Evolutionary conservation across 2,113 vertebrate species (phyloP), one percentile per base, ranked within the genome.

Genomic region (Actenoides lindsayi): DNA sequence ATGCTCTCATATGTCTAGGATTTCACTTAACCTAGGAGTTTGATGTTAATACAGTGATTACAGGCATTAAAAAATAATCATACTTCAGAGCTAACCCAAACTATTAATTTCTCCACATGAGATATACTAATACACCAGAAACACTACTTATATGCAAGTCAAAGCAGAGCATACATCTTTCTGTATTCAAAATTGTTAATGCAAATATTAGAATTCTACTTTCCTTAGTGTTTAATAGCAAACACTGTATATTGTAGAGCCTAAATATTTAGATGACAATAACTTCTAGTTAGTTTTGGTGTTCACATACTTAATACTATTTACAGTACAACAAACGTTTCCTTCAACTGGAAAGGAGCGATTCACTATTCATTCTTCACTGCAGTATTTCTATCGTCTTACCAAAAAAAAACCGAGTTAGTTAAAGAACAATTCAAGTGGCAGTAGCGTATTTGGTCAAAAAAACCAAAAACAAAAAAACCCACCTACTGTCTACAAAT

Each of bases 261-360:
- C 77, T 94, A 97, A 94, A 74, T 95, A 96, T 78, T 94, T 95
- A 96, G 88, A 88, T 95, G 60, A 97, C 85, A 95, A 2, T 87
- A 94, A 91, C 62, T 76, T 95, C 91, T 94, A 96, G 79, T 94
- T 93, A 96, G 81, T 96, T 97, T 96, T 82, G 63, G 75, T 97
- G 90, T 90, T 96, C 85, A 97, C 89, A 48, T 76, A 97, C 64
- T 85, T 77, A 94, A 93, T 87, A 63, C 90, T 96, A 97, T 96
- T 96, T 83, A 97, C 68, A 97, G 39, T 93, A 96, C 91, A 96
- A 93, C 85, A 89, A 97, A 88, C 85, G 63, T 82, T 80, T 87
- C 95, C 83, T 95, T 94, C 76, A 96, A 57, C 74, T 91, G 89
- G 16, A 79, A 86, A 87, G 86, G 95, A 91, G 90, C 37, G 77